A percentile compares a stretch with the other conserved stretches of the same genome.
Evolutionary conservation across 1,140 invertebrate genomes (phyloP).

Genomic region (Drosophila ficusphila): DNA sequence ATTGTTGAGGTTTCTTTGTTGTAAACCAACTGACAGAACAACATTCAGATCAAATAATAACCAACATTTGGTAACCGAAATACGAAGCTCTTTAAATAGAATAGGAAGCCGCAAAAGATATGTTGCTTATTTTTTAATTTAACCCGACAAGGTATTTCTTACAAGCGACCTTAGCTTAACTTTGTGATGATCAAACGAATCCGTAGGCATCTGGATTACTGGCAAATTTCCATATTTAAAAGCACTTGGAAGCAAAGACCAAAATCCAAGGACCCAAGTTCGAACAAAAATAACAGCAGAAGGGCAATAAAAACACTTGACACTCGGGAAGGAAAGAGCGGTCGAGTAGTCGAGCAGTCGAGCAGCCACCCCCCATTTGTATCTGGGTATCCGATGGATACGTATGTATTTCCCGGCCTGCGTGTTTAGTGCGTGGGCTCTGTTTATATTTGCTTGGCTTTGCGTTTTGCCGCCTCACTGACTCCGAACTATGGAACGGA

Average conservation of each 20-base stretch:
- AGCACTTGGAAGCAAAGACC: conserved; percentile 59
- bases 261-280: conserved; percentile 21
- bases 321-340: conserved; percentile 44
- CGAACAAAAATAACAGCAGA: conserved; percentile 30
- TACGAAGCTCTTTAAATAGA: too few relatives aligned
- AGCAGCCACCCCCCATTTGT: conserved; percentile 10
- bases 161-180: background rate
- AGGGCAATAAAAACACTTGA: conserved; percentile 76
- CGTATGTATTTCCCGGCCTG: conserved; percentile 18
- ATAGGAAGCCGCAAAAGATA: too few relatives aligned
- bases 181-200: background rate
- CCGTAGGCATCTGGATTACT: background rate
- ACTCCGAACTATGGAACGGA: conserved; percentile 34
- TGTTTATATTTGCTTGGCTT: conserved; percentile 81
- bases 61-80: too few relatives aligned
- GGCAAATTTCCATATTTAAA: conserved; percentile 19
- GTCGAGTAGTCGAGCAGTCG: conserved; percentile 14
- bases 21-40: too few relatives aligned
- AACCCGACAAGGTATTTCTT: too few relatives aligned
- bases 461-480: conserved; percentile 78
- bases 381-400: conserved; percentile 52
- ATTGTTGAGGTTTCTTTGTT: too few relatives aligned
- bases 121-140: too few relatives aligned
- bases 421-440: conserved; percentile 46
- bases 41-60: too few relatives aligned